phyloP scores from a whole-genome alignment of 2,113 vertebrate species.

The Pachypanchax playfairii region DNA sequence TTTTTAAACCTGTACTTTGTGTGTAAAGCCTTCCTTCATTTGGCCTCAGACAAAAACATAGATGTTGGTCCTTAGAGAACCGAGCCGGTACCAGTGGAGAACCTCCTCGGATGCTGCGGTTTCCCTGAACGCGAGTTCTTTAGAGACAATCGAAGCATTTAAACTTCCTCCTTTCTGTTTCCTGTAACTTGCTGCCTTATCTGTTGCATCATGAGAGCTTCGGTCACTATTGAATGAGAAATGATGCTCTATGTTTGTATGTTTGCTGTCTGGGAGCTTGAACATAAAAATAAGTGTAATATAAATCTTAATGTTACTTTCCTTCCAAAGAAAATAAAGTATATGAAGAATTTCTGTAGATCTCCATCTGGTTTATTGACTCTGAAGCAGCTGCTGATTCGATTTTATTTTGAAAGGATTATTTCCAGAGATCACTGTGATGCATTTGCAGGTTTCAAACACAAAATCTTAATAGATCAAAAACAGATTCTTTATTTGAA shows the following conservation, averaged over 20 bases:
- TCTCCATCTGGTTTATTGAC: not conserved
- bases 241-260: conserved; percentile 67
- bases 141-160: conserved; percentile 45
- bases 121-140: conserved; percentile 46
- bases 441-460: too few relatives aligned
- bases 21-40: conserved; percentile 36
- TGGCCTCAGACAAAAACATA: too few relatives aligned
- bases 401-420: too few relatives aligned
- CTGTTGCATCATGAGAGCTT: conserved; percentile 43
- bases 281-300: conserved; percentile 58
- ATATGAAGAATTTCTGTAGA: conserved; percentile 68
- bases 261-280: conserved; percentile 64
- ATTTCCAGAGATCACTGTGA: too few relatives aligned
- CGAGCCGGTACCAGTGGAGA: conserved; percentile 66
- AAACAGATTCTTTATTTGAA: conserved; percentile 69
- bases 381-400: too few relatives aligned
- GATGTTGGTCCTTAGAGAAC: conserved; percentile 40
- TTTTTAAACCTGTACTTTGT: conserved; percentile 32
- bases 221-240: conserved; percentile 67
- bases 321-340: conserved; percentile 80
- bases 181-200: conserved; percentile 73
- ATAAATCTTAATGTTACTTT: conserved; percentile 76
- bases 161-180: conserved; percentile 29
- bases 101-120: conserved; percentile 50
- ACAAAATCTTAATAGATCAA: conserved; percentile 55